phyloP scores from a whole-genome alignment of 2,797 vertebrate species.

The Paratrypauchen microcephalus region DNA sequence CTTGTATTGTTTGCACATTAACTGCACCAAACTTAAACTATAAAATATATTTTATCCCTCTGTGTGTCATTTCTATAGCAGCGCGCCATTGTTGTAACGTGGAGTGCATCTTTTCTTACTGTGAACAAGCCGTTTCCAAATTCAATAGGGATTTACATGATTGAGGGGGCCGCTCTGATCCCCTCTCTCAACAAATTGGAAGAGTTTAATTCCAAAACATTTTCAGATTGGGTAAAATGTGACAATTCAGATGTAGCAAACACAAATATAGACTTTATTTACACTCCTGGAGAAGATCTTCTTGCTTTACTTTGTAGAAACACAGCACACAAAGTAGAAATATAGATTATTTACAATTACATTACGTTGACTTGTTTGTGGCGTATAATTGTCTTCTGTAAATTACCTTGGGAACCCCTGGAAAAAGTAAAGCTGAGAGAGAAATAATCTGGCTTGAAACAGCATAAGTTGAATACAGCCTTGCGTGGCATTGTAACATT shows the following conservation, averaged over 20 bases:
- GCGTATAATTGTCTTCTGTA: not conserved
- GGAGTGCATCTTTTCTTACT: conserved; percentile 44
- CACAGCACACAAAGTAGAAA: not conserved
- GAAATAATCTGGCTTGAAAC: not conserved
- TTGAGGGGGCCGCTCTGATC: no score
- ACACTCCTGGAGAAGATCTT: not conserved
- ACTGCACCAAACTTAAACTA: conserved; percentile 54
- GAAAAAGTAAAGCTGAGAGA: not conserved
- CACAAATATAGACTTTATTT: not conserved
- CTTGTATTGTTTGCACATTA: conserved; percentile 73
- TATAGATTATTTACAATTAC: not conserved
- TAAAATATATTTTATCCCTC: conserved; percentile 57
- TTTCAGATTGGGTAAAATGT: conserved; percentile 24
- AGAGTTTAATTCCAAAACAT: conserved; percentile 39
- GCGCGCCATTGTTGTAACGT: conserved; percentile 61
- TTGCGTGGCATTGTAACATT: not conserved
- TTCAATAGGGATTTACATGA: conserved; percentile 61
- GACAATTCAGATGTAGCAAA: not conserved
- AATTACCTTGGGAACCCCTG: not conserved
- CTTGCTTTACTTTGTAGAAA: not conserved
- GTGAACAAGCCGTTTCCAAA: conserved; percentile 53
- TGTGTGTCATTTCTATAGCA: conserved; percentile 54
- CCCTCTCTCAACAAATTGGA: conserved; percentile 37
- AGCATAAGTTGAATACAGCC: not conserved
- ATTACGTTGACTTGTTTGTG: not conserved